Evolutionary conservation across 1,140 invertebrate species (phyloP).

Genomic region (Drosophila sulfurigaster): DNA sequence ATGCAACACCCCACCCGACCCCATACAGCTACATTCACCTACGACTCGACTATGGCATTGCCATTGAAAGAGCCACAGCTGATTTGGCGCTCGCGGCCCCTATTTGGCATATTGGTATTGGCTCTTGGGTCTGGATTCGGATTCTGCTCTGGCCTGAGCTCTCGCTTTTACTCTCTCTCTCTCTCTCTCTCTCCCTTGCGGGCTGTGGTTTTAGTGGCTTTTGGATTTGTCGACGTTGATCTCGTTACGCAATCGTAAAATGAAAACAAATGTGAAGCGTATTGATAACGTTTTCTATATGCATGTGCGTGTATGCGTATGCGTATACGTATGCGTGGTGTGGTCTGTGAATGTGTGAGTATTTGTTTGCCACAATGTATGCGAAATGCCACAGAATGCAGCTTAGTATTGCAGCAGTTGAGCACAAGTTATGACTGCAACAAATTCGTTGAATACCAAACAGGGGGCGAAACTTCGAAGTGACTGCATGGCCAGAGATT

Average conservation of each 20-base stretch:
- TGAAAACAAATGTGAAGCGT: slow-evolving; percentile 81
- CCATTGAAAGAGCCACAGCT: slow-evolving; percentile 17
- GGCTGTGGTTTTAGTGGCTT: slow-evolving; percentile 77
- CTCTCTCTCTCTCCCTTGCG: slow-evolving; percentile 24
- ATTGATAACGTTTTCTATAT: slow-evolving; percentile 75
- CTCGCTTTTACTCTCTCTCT: neutral
- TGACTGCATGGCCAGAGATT: slow-evolving; percentile 5
- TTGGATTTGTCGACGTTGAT: slow-evolving; percentile 80
- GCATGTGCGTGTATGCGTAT: slow-evolving; percentile 21
- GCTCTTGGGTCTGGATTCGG: slow-evolving; percentile 5
- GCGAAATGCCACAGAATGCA: slow-evolving; percentile 34
- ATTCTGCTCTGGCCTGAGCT: neutral
- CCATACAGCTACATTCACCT: too few relatives aligned
- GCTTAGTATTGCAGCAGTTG: slow-evolving; percentile 38
- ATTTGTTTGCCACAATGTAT: slow-evolving; percentile 26
- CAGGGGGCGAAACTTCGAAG: neutral
- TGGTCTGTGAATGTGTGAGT: slow-evolving; percentile 14
- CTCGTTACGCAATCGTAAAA: slow-evolving; percentile 82
- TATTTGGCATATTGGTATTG: slow-evolving; percentile 72
- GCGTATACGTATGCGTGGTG: neutral
- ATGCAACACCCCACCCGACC: slow-evolving; percentile 10
- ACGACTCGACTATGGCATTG: slow-evolving; percentile 1
- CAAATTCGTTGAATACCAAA: slow-evolving; percentile 22
- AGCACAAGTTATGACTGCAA: slow-evolving; percentile 45
- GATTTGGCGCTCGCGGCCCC: slow-evolving; percentile 59